phyloP scores from a whole-genome alignment of 2,113 vertebrate genomes.

The Calypte anna region DNA sequence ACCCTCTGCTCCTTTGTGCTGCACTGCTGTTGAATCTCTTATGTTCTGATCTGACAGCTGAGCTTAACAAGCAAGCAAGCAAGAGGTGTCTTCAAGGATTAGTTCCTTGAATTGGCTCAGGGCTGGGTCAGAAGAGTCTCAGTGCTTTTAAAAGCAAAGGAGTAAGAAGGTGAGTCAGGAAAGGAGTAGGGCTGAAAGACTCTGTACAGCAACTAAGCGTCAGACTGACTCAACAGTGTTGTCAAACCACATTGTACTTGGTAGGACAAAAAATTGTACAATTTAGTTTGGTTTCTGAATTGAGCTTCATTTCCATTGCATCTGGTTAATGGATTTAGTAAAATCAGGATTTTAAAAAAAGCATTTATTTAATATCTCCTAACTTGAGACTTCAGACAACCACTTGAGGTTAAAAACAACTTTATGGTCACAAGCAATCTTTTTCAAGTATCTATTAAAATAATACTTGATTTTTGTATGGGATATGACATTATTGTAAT shows the following conservation, averaged over 20 bases:
- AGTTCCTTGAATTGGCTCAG: not conserved
- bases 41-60: not conserved
- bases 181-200: not conserved
- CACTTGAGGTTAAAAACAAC: not conserved
- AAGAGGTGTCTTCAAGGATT: not conserved
- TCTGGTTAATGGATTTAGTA: not conserved
- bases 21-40: not conserved
- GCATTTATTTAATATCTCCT: not conserved
- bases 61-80: not conserved
- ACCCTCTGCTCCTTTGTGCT: accelerated
- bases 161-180: not conserved
- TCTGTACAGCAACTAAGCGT: not conserved
- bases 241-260: not conserved
- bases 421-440: not conserved
- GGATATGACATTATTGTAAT: not conserved
- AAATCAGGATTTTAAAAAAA: not conserved
- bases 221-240: not conserved
- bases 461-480: not conserved
- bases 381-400: not conserved
- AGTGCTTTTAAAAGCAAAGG: not conserved
- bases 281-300: not conserved
- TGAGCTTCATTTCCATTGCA: not conserved
- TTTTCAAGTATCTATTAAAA: not conserved
- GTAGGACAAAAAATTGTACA: not conserved
- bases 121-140: not conserved